Conservation (phyloP, 2,797 vertebrate species). For the Scolopax bukidnonensis region DNA sequence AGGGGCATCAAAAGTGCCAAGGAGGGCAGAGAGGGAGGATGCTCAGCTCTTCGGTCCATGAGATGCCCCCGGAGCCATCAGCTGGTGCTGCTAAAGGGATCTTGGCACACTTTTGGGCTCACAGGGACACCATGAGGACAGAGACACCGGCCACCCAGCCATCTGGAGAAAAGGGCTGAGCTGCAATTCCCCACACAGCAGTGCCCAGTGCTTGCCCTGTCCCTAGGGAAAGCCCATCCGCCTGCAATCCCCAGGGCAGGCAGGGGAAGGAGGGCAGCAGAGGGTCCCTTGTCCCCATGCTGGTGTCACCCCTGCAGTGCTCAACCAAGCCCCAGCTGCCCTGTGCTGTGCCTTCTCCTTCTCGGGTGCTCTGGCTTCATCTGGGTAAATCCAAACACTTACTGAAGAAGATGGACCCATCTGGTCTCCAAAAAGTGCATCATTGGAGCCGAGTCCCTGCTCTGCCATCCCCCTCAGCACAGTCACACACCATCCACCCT, state of each 20-base stretch:
- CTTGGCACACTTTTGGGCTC: not conserved
- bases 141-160: not conserved
- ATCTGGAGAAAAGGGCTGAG: not conserved
- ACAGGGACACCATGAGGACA: too few relatives aligned
- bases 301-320: not conserved
- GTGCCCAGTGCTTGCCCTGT: not conserved
- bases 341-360: not conserved
- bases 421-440: not conserved
- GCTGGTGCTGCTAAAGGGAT: not conserved
- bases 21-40: not conserved
- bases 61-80: fast-evolving
- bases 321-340: not conserved
- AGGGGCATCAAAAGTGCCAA: fast-evolving
- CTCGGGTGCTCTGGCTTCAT: not conserved
- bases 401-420: not conserved
- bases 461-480: fast-evolving
- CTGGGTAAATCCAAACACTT: not conserved
- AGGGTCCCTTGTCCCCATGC: fast-evolving
- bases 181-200: not conserved
- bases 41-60: fast-evolving
- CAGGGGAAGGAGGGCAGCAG: not conserved
- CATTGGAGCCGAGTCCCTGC: fast-evolving
- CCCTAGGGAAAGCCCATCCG: not conserved
- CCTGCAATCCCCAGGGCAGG: not conserved
- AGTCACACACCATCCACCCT: not conserved